Percentiles rank a stretch among this genome's conserved stretches.
phyloP scores from a whole-genome alignment of 2,888 invertebrate species.

The Thereva unica region DNA sequence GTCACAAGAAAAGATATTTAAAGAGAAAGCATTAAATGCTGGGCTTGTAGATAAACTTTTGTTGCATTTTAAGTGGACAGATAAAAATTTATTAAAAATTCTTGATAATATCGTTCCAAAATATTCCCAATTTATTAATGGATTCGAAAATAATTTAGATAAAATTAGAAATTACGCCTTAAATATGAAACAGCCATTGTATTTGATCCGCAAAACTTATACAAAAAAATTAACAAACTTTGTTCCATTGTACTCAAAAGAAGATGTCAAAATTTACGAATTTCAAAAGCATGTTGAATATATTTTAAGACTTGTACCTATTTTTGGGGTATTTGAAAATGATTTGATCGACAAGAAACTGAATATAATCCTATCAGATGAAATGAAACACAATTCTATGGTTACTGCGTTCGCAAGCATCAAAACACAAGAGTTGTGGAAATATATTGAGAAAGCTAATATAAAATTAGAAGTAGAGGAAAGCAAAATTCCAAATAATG shows the following conservation, averaged over 20 bases:
- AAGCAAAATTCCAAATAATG: too few species aligned
- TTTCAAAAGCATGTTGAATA: conserved; percentile 47
- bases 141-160: conserved; percentile 44
- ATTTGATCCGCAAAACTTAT: conserved; percentile 41
- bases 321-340: conserved; percentile 48
- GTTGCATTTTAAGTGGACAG: conserved; percentile 75
- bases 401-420: neutral
- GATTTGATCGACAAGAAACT: conserved; percentile 48
- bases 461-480: too few species aligned
- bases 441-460: too few species aligned
- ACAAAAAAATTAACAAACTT: conserved; percentile 41
- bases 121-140: conserved; percentile 39
- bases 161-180: conserved; percentile 46
- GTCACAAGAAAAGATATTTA: conserved; percentile 49
- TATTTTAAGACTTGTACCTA: conserved; percentile 48
- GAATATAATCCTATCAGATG: conserved; percentile 6
- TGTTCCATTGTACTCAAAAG: conserved; percentile 39
- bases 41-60: conserved; percentile 66
- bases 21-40: conserved; percentile 57
- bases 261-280: conserved; percentile 43
- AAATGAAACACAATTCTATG: conserved; percentile 17
- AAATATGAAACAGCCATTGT: conserved; percentile 39
- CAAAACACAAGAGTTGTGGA: too few species aligned
- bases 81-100: conserved; percentile 63
- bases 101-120: conserved; percentile 43